These are phyloP conservation scores for Aromia moschata DNA, from an alignment of 2,888 invertebrate genomes.

Conservation along the genomic window DNA sequence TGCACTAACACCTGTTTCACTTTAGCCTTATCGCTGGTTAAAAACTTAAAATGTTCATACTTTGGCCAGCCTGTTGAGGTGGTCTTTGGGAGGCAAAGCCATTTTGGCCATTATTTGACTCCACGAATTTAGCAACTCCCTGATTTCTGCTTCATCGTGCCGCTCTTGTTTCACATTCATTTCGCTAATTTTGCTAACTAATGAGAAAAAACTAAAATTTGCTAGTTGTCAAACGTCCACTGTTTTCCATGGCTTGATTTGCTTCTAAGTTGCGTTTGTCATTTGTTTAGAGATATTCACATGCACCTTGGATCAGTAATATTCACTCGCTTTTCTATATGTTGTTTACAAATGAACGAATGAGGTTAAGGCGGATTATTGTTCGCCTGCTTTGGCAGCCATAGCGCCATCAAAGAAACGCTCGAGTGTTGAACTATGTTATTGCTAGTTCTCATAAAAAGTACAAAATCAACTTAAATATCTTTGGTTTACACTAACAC, in stretches of 20 bases:
- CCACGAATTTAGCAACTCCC: slow-evolving; percentile 87
- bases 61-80: slow-evolving; percentile 60
- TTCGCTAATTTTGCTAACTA: slow-evolving; percentile 35
- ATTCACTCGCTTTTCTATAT: slow-evolving; percentile 33
- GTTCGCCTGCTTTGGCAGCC: slow-evolving; percentile 61
- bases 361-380: slow-evolving; percentile 62
- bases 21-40: slow-evolving; percentile 60
- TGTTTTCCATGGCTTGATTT: slow-evolving; percentile 35
- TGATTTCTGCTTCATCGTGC: slow-evolving; percentile 88
- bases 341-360: slow-evolving; percentile 55
- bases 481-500: slow-evolving; percentile 44
- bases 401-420: slow-evolving; percentile 61
- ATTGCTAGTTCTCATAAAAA: slow-evolving; percentile 49
- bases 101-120: slow-evolving; percentile 66
- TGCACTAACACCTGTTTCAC: slow-evolving; percentile 56
- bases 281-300: slow-evolving; percentile 30
- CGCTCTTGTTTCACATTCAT: slow-evolving; percentile 74
- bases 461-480: slow-evolving; percentile 37
- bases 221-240: slow-evolving; percentile 31
- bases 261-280: slow-evolving; percentile 24
- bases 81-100: slow-evolving; percentile 61
- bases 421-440: slow-evolving; percentile 57
- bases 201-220: slow-evolving; percentile 31
- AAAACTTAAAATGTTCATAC: slow-evolving; percentile 72
- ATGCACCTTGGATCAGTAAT: slow-evolving; percentile 17